Evolutionary conservation across 35 echinoderm and acorn worm species (phyloP).

Genomic region (Eucidaris tribuloides): DNA sequence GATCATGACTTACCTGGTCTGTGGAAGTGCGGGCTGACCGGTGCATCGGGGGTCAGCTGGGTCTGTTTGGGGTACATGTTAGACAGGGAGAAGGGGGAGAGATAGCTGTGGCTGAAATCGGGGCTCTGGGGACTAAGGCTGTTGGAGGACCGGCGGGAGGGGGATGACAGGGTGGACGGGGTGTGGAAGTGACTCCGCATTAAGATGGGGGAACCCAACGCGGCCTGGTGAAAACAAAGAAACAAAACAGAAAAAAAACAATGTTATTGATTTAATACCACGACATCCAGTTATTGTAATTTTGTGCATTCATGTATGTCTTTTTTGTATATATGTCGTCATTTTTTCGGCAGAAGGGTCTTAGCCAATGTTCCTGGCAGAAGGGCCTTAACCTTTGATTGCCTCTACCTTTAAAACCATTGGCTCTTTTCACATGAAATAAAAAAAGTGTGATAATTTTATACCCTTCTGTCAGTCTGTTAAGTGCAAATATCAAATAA

Average conservation of each 20-base stretch:
- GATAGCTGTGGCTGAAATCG: constrained; percentile 73
- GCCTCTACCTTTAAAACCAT: no score
- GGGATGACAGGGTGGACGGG: constrained; percentile 40
- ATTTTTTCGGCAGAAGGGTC: no score
- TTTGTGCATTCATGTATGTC: no score
- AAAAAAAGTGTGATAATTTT: no score
- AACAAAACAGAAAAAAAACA: neutral
- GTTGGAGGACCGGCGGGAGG: constrained; percentile 70
- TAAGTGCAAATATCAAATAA: no score
- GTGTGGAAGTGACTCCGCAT: constrained; percentile 41
- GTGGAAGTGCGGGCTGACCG: constrained; percentile 86
- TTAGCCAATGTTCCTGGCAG: no score
- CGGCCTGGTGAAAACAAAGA: neutral
- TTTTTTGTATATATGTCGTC: no score
- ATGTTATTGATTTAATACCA: no score
- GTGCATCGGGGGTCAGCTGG: constrained; percentile 61
- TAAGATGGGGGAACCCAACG: neutral
- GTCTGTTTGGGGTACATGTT: constrained; percentile 64
- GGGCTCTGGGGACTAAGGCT: constrained; percentile 74
- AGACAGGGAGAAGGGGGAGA: constrained; percentile 54
- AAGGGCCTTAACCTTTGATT: no score
- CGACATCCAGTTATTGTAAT: no score
- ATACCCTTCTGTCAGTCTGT: no score
- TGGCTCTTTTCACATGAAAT: no score
- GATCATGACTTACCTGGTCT: constrained; percentile 97